Percentiles rank a stretch among this genome's conserved stretches.
Conservation (phyloP, 2,113 vertebrate species). For the Indicator indicator region DNA sequence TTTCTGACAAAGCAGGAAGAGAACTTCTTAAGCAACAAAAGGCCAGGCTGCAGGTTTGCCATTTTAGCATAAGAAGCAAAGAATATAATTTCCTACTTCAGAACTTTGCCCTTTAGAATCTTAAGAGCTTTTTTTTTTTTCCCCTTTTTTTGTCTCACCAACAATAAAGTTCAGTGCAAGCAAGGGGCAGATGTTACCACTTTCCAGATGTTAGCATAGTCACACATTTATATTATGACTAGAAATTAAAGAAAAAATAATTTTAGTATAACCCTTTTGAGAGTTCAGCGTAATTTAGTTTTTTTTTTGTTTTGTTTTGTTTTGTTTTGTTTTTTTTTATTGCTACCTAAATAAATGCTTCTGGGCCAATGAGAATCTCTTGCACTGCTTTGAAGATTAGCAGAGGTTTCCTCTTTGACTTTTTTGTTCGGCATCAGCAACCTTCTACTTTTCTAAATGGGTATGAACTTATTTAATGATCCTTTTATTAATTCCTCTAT, state of each 20-base stretch:
- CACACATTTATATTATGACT: background rate
- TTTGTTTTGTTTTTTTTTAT: background rate
- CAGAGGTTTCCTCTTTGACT: background rate
- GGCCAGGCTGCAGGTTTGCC: slow-evolving; percentile 14
- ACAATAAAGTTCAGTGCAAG: background rate
- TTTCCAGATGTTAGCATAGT: background rate
- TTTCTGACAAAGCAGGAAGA: background rate
- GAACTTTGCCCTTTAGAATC: slow-evolving; percentile 29
- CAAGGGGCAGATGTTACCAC: background rate
- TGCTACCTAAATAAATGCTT: background rate
- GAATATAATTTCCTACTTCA: slow-evolving; percentile 16
- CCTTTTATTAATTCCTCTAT: background rate
- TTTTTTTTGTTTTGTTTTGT: too few species aligned
- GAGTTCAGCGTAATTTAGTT: background rate
- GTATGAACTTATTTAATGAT: background rate
- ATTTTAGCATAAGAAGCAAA: slow-evolving; percentile 30
- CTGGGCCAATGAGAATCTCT: background rate
- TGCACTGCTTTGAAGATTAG: background rate
- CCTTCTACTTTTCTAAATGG: background rate
- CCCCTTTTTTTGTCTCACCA: background rate
- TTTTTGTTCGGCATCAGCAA: background rate
- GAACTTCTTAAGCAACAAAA: slow-evolving; percentile 23
- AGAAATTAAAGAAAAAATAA: fast-evolving
- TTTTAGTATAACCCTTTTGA: background rate
- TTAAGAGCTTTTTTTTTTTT: background rate